phyloP scores from a whole-genome alignment of 2,113 vertebrate genomes.

The Meriones unguiculatus region DNA sequence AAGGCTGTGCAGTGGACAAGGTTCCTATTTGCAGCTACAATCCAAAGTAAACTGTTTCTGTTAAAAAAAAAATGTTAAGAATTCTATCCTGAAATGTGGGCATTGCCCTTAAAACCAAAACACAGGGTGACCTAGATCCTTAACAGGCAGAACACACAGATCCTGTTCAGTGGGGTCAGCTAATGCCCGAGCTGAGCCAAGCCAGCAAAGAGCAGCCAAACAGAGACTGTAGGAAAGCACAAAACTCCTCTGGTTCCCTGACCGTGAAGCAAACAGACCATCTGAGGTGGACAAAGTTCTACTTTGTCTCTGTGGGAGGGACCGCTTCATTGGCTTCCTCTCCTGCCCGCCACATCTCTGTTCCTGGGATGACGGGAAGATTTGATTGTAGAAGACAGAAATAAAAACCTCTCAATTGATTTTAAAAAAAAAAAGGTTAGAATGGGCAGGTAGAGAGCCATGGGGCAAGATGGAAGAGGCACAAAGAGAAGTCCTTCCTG shows the following conservation, averaged over 20 bases:
- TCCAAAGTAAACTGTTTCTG: neutral
- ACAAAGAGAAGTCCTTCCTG: neutral
- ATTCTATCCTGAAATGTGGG: neutral
- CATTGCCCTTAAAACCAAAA: neutral
- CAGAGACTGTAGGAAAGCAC: neutral
- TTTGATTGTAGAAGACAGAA: neutral
- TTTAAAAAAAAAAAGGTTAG: neutral
- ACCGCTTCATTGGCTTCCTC: neutral
- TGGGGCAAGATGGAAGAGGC: neutral
- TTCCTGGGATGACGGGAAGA: neutral
- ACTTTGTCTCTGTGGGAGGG: neutral
- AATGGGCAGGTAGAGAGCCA: neutral
- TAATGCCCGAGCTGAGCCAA: neutral
- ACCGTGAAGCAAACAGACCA: neutral
- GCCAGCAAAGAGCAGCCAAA: neutral
- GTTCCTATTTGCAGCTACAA: neutral
- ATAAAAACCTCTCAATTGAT: neutral
- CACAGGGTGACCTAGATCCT: neutral
- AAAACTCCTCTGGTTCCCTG: neutral
- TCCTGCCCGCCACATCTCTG: neutral
- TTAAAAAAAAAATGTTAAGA: neutral
- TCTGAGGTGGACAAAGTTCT: neutral
- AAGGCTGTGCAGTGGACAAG: neutral
- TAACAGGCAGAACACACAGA: neutral
- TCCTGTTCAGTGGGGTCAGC: neutral